Base-by-base conservation (phyloP, 2,113 vertebrate species). In the Halcyon malimbica region DNA sequence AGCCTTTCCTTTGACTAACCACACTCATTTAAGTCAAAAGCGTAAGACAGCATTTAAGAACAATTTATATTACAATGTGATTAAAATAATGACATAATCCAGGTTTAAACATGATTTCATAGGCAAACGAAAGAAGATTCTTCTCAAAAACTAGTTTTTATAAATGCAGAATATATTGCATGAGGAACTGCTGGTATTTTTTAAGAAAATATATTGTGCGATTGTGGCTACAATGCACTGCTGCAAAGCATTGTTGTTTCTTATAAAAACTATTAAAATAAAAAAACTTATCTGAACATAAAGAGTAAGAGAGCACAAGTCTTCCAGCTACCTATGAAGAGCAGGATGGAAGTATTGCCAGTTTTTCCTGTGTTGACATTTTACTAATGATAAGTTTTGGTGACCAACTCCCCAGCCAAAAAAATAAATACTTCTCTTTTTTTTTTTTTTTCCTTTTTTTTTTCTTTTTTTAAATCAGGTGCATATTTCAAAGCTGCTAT, bases 141-240 rank as follows among this genome's bases (percentile, higher is more conserved):
- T 97, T 96, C 98, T 98, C 99, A 99, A 98, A 99, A 99, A 99
- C 98, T 99, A 99, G 95, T 98, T 99, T 95, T 98, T 99, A 99
- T 99, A 99, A 99, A 99, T 88, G 97, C 97, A 98, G 98, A 97
- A 98, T 98, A 98, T 98, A 98, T 98, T 98, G 98, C 98, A 98
- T 98, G 98, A 98, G 96, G 98, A 98, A 98, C 98, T 99, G 98
- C 98, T 99, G 98, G 98, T 98, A 98, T 98, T 96, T 97, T 96
- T 98, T 98, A 98, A 98, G 98, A 98, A 98, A 98, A 98, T 99
- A 98, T 98, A 98, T 98, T 98, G 99, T 99, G 98, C 98, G 98
- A 98, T 97, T 98, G 98, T 98, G 98, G 98, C 98, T 99, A 98
- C 98, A 98, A 98, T 97, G 92, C 98, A 98, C 98, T 94, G 97